These are phyloP conservation scores for Pollimyrus isidori DNA, from an alignment of 2,113 vertebrate species.

Conservation along the genomic window DNA sequence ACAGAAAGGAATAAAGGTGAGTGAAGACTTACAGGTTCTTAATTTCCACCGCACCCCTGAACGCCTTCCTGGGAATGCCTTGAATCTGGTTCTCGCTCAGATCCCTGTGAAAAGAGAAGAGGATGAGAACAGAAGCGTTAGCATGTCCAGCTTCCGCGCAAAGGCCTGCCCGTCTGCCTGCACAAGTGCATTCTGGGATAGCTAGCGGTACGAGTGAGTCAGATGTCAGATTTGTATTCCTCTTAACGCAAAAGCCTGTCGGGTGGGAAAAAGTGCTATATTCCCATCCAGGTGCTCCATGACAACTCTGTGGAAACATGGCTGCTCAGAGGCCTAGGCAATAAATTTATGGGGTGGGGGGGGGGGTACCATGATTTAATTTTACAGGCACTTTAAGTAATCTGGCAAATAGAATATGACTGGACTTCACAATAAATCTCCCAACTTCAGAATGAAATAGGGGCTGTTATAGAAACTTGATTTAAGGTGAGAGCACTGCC, in stretches of 20 bases:
- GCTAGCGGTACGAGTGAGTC: not conserved
- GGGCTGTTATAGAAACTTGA: conserved; percentile 53
- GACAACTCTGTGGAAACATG: not conserved
- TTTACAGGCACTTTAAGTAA: conserved; percentile 51
- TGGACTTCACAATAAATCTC: conserved; percentile 52
- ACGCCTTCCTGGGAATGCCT: conserved; percentile 93
- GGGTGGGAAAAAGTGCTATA: conserved; percentile 11
- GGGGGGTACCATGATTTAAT: conserved; percentile 47
- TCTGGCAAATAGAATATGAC: conserved; percentile 53
- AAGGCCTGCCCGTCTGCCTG: not conserved
- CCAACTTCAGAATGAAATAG: conserved; percentile 49
- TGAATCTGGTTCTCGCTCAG: conserved; percentile 98
- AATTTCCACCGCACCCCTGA: conserved; percentile 92
- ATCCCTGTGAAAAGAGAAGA: conserved; percentile 62
- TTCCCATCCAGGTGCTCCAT: not conserved
- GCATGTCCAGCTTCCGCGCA: not conserved
- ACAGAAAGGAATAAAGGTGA: not conserved
- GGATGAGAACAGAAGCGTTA: conserved; percentile 14
- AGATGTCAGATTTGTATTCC: not conserved
- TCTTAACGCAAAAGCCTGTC: not conserved
- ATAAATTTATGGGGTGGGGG: conserved; percentile 16
- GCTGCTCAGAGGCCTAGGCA: not conserved
- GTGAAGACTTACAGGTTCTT: conserved; percentile 91
- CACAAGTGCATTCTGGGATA: not conserved
- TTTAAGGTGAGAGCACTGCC: conserved; percentile 42